Base-by-base conservation (phyloP, 2,113 vertebrate species). In the Chamaetylas fuelleborni region DNA sequence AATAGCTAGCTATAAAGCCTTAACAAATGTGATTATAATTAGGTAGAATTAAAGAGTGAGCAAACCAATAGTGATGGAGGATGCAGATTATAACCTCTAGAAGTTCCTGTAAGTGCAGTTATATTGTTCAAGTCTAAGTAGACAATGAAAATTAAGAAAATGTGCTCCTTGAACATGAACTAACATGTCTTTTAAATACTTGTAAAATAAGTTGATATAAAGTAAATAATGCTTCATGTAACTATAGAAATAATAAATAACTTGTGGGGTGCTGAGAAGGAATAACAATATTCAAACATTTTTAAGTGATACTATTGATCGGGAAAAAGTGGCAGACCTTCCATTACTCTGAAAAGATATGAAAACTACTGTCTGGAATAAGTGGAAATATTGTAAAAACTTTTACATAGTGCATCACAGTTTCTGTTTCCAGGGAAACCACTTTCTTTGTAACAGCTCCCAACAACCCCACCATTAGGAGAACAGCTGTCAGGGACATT, bases 381-480 rank as follows among this genome's bases (percentile, higher is more conserved):
- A 81, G n/a, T 81, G 28, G 14, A 50, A 88, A 93, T 38, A 12
- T 53, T 96, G 56, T 67, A 42, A 95, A 89, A 81, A 70, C 18
- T 79, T 91, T 86, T 86, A 66, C 24, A 26, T 64, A 48, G 31
- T 50, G 24, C 54, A 85, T 67, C 26, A 74, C 22, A 56, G 28
- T 51, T 94, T 73, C 58, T 88, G 38, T 96, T 96, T 76, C 79
- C 56, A 96, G 36, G 81, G 76, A 71, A 93, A 96, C 40, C 8
- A 28, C 12, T 83, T 88, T 42, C 34, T 78, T 62, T 42, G 12
- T 78, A 81, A 40, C 26, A 90, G 34, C 28, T 93, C 38, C 58
- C 47, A 94, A 71, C 42, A 91, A 34, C 31, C 60, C 31, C 65
- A 65, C 43, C 58, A 84, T 84, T 80, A 81, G 67, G 34, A 91